Base-by-base conservation (phyloP, 2,113 vertebrate species). In the Porphyrio hochstetteri region DNA sequence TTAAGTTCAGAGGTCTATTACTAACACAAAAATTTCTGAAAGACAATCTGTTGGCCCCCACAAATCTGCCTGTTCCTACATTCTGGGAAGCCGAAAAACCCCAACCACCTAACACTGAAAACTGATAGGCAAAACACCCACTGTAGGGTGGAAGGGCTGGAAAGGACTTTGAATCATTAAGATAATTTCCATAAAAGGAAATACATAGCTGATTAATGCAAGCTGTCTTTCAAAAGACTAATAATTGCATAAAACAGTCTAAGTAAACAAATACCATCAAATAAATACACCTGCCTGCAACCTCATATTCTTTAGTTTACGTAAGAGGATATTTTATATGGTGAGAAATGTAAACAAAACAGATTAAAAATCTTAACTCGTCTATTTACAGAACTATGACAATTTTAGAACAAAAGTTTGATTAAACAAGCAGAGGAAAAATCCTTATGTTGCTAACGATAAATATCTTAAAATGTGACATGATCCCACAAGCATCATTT, bases 351-450 rank as follows among this genome's bases (percentile, higher is more conserved):
- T 16, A 88, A 91, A 76, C 55, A 21, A 80, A 86, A 78, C 29
- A 93, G 46, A 85, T 38, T 85, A 50, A 86, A 82, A 92, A 53
- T 74, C 68, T 88, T 72, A 95, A 91, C 77, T 94, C 18, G 3
- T 92, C 61, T 91, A 71, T 89, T 94, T 93, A 84, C 42, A 79
- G 35, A 95, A 81, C 60, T 55, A 75, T 35, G 63, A 87, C 44
- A 88, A 86, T 89, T 93, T 91, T 56, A 93, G 85, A 92, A 95
- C 77, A 96, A 97, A 97, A 80, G 38, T 48, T 67, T 90, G 63
- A 87, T 59, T 81, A 93, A 96, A 92, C 50, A 96, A 96, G 82
- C 85, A 92, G 80, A 93, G 52, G 35, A 95, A 90, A 88, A 96
- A 85, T 80, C 71, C 78, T 92, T 70, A 56, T 19, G 38, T 44